Evolutionary conservation across 2,797 vertebrate species (phyloP), one percentile per base, ranked within the genome.

Genomic region (Eulemur rubriventer): DNA sequence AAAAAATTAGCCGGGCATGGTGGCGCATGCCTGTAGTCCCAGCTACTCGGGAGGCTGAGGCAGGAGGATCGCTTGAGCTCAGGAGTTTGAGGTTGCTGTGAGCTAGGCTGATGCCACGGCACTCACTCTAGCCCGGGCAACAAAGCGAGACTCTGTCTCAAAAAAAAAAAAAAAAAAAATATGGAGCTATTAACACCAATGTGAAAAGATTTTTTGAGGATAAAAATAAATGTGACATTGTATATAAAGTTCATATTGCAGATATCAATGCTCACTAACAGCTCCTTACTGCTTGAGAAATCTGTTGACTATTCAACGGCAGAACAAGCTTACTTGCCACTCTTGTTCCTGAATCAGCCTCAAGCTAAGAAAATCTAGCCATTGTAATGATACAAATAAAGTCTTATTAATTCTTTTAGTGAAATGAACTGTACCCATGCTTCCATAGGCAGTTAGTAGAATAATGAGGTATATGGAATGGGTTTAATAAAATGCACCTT

Each of bases 301-400:
- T 0, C 46, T 80, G 4, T 75, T 89, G 33, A 78, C 26, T 63
- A 63, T 17, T 70, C 35, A 80, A 6, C 17, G n/a, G 1, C 20
- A 63, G 72, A 67, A 78, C 26, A 61, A 14, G 2, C 3, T 48
- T 43, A 55, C 8, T 69, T 89, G 10, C 14, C 3, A 26, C 14
- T 57, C 43, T 61, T 48, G 2, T n/a, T 14, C 48, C 55, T 80
- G 46, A 87, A 43, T 91, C 28, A 63, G 75, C 82, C 35, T 61
- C 17, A 87, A 84, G 4, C 26, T 78, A 50, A 95, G 52, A 95
- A 63, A 46, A 59, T 22, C 48, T 89, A 83, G 11, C 3, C 7
- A n/a, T 50, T 38, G 22, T 20, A 52, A 73, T 82, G 20, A 92
- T 33, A 69, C 78, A 92, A 92, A 35, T 35, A 95, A 78, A 92